These are phyloP conservation scores for Pelusios castaneus DNA, from an alignment of 2,113 vertebrate species.

Conservation along the genomic window DNA sequence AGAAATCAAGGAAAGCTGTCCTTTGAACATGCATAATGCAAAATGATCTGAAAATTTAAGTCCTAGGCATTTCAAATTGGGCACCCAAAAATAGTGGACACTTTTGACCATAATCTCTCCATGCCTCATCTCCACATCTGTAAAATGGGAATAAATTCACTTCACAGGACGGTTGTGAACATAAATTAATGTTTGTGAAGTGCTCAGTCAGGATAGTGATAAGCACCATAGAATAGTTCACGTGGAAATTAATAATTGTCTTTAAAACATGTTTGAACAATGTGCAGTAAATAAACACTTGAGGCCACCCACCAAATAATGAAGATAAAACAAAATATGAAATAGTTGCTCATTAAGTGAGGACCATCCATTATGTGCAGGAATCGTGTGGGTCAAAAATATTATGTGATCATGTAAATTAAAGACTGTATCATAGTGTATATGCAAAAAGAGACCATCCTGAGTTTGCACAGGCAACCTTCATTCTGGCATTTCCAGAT, in stretches of 20 bases:
- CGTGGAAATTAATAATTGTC: not conserved
- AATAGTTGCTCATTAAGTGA: not conserved
- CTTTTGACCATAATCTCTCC: not conserved
- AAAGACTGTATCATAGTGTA: not conserved
- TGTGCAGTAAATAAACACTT: not conserved
- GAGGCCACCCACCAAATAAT: not conserved
- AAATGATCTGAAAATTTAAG: not conserved
- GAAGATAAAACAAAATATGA: conserved; percentile 23
- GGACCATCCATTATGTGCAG: not conserved
- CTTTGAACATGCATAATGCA: not conserved
- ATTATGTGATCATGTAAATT: not conserved
- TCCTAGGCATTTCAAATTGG: not conserved
- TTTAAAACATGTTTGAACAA: not conserved
- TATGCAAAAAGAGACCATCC: not conserved
- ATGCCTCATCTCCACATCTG: not conserved
- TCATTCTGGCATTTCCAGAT: not conserved
- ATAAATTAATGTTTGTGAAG: not conserved
- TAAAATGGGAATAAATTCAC: not conserved
- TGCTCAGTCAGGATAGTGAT: not conserved
- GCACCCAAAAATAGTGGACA: not conserved
- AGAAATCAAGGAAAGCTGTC: not conserved
- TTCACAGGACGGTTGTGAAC: not conserved
- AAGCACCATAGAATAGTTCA: not conserved
- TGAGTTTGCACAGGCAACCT: not conserved
- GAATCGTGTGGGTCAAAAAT: not conserved